Base-by-base conservation (phyloP, 2,113 vertebrate species). In the Ariopsis seemanni region DNA sequence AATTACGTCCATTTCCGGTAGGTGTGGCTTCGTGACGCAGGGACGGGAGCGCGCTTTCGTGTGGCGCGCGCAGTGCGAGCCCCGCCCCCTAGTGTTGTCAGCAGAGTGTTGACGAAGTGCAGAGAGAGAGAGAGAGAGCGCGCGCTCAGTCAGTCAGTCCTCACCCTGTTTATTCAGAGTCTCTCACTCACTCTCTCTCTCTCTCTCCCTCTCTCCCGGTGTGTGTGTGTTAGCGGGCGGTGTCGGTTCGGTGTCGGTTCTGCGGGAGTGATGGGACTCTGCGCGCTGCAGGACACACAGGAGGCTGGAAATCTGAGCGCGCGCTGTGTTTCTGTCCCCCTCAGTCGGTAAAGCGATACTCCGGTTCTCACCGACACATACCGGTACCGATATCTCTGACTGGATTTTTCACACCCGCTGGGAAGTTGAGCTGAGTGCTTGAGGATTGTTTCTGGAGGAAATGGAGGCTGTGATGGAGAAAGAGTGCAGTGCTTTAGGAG, bases 391-490 rank as follows among this genome's bases (percentile, higher is more conserved):
- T 30, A 25, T 17, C 53, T 14, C 17, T 86, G 88, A 87, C 69
- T 90, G 90, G 85, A 91, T 90, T 75, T 89, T 42, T 48, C 69
- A 27, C 84, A 17, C 5, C 18, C 5, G 5, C 11, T 0, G 17
- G 2, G 20, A 57, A 75, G 42, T 87, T 83, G 79, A 22, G 87
- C 90, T 90, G 78, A 88, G 88, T 15, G 20, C 42, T 14, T 42
- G 1, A 27, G 14, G 93, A 27, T 30, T 27, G 42, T 78, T 78
- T 52, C 7, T 17, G 91, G 89, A 84, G 92, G 94, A 94, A 91
- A 96, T 96, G 96, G 96, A 96, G 92, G 93, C 92, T 91, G 95
- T 95, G 83, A 95, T 96, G 89, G 96, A 96, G 80, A 95, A 94
- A 91, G 96, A 96, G 88, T 96, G 96, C 94, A 95, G 96, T 89